phyloP scores from a whole-genome alignment of 2,113 vertebrate genomes.

The Scolopax mira region DNA sequence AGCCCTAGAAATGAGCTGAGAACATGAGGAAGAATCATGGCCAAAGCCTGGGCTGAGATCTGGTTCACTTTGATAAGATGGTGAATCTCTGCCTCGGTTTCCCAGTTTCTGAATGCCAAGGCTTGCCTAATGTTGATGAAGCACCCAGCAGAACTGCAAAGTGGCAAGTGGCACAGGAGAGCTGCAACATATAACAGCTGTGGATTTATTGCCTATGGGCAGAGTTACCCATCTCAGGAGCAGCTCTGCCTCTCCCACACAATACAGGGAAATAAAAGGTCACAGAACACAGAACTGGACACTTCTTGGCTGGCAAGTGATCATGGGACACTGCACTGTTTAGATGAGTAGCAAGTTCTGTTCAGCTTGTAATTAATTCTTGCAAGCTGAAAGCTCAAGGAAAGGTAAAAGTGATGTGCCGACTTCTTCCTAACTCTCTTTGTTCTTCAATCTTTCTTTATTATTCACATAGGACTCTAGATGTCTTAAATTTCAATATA shows the following conservation, averaged over 20 bases:
- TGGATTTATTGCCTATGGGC: background rate
- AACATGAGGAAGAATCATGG: background rate
- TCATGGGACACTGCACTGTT: fast-evolving
- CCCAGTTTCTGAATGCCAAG: background rate
- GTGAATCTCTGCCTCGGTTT: background rate
- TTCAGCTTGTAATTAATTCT: background rate
- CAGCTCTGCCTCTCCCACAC: background rate
- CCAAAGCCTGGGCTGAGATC: background rate
- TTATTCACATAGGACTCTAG: background rate
- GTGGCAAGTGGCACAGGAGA: background rate
- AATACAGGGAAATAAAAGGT: background rate
- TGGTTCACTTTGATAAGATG: background rate
- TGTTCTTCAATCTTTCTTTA: background rate
- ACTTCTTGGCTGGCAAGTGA: fast-evolving
- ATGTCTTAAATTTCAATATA: background rate
- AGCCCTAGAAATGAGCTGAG: background rate
- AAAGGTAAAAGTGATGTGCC: background rate
- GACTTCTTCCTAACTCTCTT: background rate
- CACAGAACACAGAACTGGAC: background rate
- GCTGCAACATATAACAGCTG: background rate
- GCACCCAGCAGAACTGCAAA: background rate
- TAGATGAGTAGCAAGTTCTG: background rate
- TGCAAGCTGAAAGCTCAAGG: background rate
- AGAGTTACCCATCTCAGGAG: background rate
- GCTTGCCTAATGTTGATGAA: background rate